Base-by-base conservation (phyloP, 2,797 vertebrate genomes). In the Lacerta agilis region DNA sequence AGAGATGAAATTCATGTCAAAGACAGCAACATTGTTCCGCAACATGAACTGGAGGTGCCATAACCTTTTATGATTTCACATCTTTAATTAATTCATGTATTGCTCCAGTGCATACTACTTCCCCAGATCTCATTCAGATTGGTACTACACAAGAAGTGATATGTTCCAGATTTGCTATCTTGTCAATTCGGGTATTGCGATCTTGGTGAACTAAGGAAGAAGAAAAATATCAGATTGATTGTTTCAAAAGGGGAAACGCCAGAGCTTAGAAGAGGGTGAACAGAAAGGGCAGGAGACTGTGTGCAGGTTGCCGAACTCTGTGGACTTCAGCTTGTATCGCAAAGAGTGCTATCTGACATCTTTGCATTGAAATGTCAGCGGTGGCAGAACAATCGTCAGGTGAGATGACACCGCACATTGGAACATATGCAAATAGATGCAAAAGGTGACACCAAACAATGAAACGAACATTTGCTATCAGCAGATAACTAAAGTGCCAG, bases 161-260 rank as follows among this genome's bases (percentile, higher is more conserved):
- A 91, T 91, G 36, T 93, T 91, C 79, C 96, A 89, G 93, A 94
- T 93, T 95, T 91, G 61, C 84, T 94, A 49, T 92, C 90, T 89
- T 83, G 88, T 71, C 93, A n/a, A 94, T 92, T 94, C 86, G 93
- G 85, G 87, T 92, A 93, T 5, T 13, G 76, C 1, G 0, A 89
- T 94, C 96, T 90, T 90, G 75, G 82, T 85, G 93, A 79, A 92
- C 79, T 92, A 89, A 91, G 90, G 6, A 9, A 29, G 69, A 11
- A 33, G 49, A 25, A 15, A 91, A 95, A 94, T 76, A 92, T 89
- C 79, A 93, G 79, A 90, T 49, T 49, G 75, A 93, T 94, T 92
- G 66, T 69, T 94, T 95, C 88, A 90, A 94, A 95, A 93, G 75
- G 27, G 38, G 76, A 11, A 78, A 41, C 93, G 77, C 87, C 93